Evolutionary conservation across 2,888 invertebrate genomes (phyloP), one percentile per base, ranked within the genome.

Genomic region (Drosophila cognata): DNA sequence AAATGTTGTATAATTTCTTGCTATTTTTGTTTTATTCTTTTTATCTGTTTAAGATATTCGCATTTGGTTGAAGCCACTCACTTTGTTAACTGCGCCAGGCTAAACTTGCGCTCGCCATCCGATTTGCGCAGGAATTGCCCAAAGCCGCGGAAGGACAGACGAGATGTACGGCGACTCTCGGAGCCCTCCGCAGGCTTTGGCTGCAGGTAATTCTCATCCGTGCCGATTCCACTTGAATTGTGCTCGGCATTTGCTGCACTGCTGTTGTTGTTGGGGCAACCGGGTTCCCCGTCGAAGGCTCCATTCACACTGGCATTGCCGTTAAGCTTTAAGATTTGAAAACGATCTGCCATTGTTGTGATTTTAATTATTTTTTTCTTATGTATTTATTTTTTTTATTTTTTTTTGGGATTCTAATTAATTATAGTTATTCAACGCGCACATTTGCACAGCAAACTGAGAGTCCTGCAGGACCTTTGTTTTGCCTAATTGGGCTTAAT

Each of bases 41-140:
- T 28, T 0, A 18, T 48, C 10, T 41, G 16, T 46, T 16, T 31
- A 43, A 41, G 38, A 41, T 10, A 41, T 41, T 43, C 0, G n/a
- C 1, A n/a, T 43, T 4, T 33, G n/a, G 16, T 31, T 51, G n/a
- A 33, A 11, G 3, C 67, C 67, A 89, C 92, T 71, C 86, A 93
- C 93, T 92, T 92, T 66, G 93, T 92, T 29, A 93, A 74, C 66
- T 93, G 93, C 4, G 92, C 93, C 79, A 93, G 89, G 77, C 93
- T 93, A 67, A 91, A 93, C 71, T 93, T 93, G 11, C 93, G 89
- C 33, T 93, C 92, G 18, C 88, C 74, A 36, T 88, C 87, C 6
- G 87, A 88, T 74, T 88, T 84, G 13, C 91, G 82, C 68, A 92
- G 74, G 57, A 92, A 91, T 59, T 90, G 86, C 0, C 91, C 85